Base-by-base conservation (phyloP, 2,797 vertebrate species). In the Mycteria americana region DNA sequence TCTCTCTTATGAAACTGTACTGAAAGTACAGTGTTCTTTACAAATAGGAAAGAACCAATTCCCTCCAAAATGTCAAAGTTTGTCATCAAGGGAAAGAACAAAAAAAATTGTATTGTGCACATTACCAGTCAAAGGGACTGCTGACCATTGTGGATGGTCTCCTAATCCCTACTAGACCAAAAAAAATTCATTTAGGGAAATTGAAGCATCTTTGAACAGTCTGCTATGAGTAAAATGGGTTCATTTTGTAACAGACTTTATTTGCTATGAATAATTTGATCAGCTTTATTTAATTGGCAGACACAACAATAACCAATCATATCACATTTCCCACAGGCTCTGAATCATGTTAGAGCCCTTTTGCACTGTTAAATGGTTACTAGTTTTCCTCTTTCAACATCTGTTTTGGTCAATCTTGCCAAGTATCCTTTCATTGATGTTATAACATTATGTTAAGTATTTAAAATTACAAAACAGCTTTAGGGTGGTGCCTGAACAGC, bases 211-310 rank as follows among this genome's bases (percentile, higher is more conserved):
- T 93, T 89, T 79, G 59, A 95, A 59, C 54, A 78, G 39, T 65
- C 56, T 96, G 68, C 27, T 85, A 5, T 64, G 75, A 77, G 57
- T 85, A 75, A 94, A 92, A 68, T 8, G 73, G 27, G 27, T 80
- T 95, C 35, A 62, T 94, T 97, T 92, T 94, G 79, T 73, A 94
- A 54, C 84, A 95, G 85, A 65, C 51, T 94, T 83, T 92, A 80
- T 92, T 95, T 95, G 67, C 56, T 89, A 17, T 94, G 78, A 85
- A 93, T 94, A 91, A 92, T 93, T 80, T 73, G n/a, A 84, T 77
- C 39, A 78, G 41, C 31, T 94, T 84, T 94, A n/a, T 92, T 94
- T 95, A 95, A 96, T 41, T 95, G 93, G 93, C 89, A 96, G 90
- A 41, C 68, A 94, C 85, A 93, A 90, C 81, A 92, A 88, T 75